Evolutionary conservation across 2,797 vertebrate species (phyloP), one percentile per base, ranked within the genome.

Genomic region (Buphagus erythrorhynchus): DNA sequence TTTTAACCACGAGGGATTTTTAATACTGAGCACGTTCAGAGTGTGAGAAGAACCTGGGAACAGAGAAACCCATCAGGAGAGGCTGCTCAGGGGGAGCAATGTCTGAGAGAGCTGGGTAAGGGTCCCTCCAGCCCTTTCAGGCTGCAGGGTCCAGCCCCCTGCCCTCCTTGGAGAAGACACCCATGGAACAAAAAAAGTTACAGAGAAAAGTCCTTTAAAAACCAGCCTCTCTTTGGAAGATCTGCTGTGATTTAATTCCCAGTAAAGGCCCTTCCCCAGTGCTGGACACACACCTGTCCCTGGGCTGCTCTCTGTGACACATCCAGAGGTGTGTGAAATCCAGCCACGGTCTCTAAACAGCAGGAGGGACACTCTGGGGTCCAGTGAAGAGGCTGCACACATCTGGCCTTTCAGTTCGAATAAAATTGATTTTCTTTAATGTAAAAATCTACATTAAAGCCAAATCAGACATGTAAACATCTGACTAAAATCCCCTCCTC

Each of bases 51-150:
- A 28, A 18, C 15, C 36, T 10, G 11, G 4, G 22, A 58, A 67
- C 7, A 75, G 49, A 61, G 33, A 71, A 49, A 67, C 4, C n/a
- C 2, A 1, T 10, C 8, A 52, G 55, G 21, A 73, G 63, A 45
- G 10, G 35, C 31, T 92, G 42, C 69, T 54, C 3, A 3, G 25
- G 36, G 42, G 59, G 2, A 75, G 52, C 18, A 80, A 10, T 0
- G 0, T 8, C 55, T 0, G 0, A 62, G 10, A 42, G 22, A 11
- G 31, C 6, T 0, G 4, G 45, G 57, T 18, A 20, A n/a, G 1
- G 15, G 15, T 17, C 21, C 38, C 9, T 3, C 45, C 75, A 46
- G 55, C 38, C 42, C 49, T 3, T 1, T 28, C 38, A 57, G 33
- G 59, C 66, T 40, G 49, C 17, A 51, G 40, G 22, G 12, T 72